phyloP scores from a whole-genome alignment of 2,888 invertebrate genomes.

The Congeria kusceri region DNA sequence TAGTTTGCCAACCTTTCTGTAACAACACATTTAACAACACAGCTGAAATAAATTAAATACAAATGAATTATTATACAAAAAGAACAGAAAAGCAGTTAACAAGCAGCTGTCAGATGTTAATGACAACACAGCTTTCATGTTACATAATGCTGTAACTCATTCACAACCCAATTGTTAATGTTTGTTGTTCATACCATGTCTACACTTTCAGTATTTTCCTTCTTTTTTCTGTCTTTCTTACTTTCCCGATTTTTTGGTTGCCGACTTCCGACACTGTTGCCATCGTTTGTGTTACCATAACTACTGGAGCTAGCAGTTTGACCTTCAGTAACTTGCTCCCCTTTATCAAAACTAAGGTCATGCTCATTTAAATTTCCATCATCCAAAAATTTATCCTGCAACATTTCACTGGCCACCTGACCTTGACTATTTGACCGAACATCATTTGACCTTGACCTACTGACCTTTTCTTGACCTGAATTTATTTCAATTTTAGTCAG shows the following conservation, averaged over 20 bases:
- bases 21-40: too few species aligned
- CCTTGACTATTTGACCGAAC: constrained; percentile 15
- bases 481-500: too few species aligned
- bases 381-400: constrained; percentile 18
- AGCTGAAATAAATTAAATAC: too few species aligned
- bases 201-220: constrained; percentile 20
- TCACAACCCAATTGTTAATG: background rate
- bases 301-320: background rate
- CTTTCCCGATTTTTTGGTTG: constrained; percentile 1
- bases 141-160: too few species aligned
- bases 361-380: constrained; percentile 1
- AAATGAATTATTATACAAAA: too few species aligned
- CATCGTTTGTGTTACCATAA: background rate
- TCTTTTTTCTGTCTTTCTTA: background rate
- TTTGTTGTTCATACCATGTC: constrained; percentile 18
- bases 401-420: constrained; percentile 14
- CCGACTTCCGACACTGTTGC: background rate
- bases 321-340: background rate
- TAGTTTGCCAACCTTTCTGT: too few species aligned
- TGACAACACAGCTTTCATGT: too few species aligned
- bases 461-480: too few species aligned
- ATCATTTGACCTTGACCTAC: background rate
- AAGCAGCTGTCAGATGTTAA: too few species aligned
- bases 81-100: too few species aligned
- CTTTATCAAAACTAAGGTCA: constrained; percentile 4